These are phyloP conservation scores for Drosophila nasuta DNA, from an alignment of 1,140 invertebrate genomes.

Conservation along the genomic window DNA sequence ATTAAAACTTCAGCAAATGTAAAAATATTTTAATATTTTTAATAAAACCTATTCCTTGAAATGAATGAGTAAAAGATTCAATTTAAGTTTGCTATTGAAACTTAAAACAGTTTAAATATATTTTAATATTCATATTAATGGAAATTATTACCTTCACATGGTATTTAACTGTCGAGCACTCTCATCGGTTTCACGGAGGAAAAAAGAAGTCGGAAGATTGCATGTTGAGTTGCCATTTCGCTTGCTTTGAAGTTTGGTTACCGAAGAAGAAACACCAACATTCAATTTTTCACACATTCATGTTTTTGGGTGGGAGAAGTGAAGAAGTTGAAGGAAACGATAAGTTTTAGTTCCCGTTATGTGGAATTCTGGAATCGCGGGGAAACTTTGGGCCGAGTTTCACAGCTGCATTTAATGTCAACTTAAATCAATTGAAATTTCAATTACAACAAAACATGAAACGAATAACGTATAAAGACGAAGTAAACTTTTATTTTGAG, in stretches of 20 bases:
- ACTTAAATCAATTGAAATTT: constrained; percentile 79
- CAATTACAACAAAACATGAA: constrained; percentile 73
- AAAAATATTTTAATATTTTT: too few relatives aligned
- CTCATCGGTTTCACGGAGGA: background rate
- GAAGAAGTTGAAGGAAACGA: background rate
- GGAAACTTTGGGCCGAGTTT: constrained; percentile 28
- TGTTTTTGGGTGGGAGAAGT: background rate
- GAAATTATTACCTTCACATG: background rate
- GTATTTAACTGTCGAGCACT: background rate
- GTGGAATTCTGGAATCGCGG: constrained; percentile 1
- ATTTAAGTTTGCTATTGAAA: too few relatives aligned
- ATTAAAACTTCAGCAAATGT: too few relatives aligned
- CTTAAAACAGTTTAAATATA: too few relatives aligned
- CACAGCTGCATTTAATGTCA: constrained; percentile 63
- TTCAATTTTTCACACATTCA: constrained; percentile 16
- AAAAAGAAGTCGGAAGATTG: background rate
- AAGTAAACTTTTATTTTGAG: constrained; percentile 28
- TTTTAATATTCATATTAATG: too few relatives aligned
- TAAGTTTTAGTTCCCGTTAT: constrained; percentile 19
- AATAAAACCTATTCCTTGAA: too few relatives aligned
- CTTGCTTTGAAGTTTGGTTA: background rate
- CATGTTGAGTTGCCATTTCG: constrained; percentile 24
- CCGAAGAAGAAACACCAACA: background rate
- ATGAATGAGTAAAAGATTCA: too few relatives aligned
- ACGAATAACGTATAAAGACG: constrained; percentile 39